Conservation (phyloP, 2,113 vertebrate genomes). For the Falcunculus frontatus region DNA sequence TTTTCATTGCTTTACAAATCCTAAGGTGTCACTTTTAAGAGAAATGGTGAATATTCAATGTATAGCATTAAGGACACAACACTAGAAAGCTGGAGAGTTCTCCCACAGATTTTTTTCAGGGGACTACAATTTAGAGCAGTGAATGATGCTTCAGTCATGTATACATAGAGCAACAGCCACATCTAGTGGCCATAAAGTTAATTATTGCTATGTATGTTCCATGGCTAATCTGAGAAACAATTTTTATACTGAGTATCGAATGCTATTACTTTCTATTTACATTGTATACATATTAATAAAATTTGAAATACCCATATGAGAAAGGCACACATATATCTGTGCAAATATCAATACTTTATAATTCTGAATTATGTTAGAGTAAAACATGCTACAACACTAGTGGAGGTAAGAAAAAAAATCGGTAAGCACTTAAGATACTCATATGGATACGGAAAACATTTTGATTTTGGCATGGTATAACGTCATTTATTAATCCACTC, state of each 20-base stretch:
- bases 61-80: background rate
- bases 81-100: background rate
- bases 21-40: background rate
- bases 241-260: background rate
- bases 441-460: background rate
- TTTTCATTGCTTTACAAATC: background rate
- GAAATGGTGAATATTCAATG: background rate
- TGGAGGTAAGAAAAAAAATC: background rate
- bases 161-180: slow-evolving; percentile 15
- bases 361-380: background rate
- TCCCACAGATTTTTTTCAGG: background rate
- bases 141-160: background rate
- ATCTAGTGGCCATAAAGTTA: slow-evolving; percentile 23
- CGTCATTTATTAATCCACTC: background rate
- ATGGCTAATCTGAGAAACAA: background rate
- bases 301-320: background rate
- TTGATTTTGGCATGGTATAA: background rate
- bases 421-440: background rate
- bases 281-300: background rate
- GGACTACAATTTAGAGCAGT: background rate
- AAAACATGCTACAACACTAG: background rate
- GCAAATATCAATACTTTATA: background rate
- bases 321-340: background rate
- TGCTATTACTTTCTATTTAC: background rate
- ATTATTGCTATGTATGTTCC: background rate